phyloP scores from a whole-genome alignment of 2,888 invertebrate species.

The Dugesia japonica region DNA sequence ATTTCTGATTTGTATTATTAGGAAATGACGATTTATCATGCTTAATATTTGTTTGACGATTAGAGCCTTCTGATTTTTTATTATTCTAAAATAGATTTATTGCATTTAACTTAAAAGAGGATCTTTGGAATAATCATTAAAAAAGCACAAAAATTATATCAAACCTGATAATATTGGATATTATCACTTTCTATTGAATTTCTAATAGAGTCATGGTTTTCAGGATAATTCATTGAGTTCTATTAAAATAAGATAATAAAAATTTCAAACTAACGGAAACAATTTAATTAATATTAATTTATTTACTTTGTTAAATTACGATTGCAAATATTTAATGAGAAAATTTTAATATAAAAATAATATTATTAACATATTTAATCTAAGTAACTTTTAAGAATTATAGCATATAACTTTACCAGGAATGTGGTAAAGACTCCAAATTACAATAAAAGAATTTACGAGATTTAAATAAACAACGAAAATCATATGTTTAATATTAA shows the following conservation, averaged over 20 bases:
- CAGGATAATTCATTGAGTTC: neutral
- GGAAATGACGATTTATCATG: neutral
- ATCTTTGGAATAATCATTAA: no score
- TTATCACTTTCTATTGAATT: neutral
- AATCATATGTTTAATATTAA: slow-evolving; percentile 5
- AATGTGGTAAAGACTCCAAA: slow-evolving; percentile 16
- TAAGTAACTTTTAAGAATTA: no score
- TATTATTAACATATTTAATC: no score
- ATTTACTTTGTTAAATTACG: no score
- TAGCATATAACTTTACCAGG: neutral
- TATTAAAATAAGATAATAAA: neutral
- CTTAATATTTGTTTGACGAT: neutral
- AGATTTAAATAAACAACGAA: slow-evolving; percentile 11
- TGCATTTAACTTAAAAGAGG: no score
- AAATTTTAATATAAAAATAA: no score
- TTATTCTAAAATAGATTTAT: neutral
- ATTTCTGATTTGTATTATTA: neutral
- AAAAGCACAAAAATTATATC: neutral
- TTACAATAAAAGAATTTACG: slow-evolving; percentile 9
- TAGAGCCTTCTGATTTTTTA: neutral
- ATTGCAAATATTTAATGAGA: no score
- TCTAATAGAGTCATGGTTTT: slow-evolving; percentile 10
- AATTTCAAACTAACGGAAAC: no score
- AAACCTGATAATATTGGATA: neutral
- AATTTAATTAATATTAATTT: no score